Evolutionary conservation across 1,140 invertebrate species (phyloP), one percentile per base, ranked within the genome.

Genomic region (Gonioctena quinquepunctata): DNA sequence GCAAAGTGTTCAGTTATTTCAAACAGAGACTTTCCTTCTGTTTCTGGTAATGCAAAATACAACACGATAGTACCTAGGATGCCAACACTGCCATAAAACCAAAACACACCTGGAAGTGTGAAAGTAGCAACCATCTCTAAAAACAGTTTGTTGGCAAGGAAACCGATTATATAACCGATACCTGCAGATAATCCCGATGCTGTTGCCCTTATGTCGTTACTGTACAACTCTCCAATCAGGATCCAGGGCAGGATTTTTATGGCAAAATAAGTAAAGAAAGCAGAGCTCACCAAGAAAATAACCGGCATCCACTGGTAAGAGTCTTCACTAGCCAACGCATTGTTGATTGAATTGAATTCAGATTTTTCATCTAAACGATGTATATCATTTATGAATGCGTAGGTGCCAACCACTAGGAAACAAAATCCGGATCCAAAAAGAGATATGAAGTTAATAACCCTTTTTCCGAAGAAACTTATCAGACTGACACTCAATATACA

Each of bases 11-110:
- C 88, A 70, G 89, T 87, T 13, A 89, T 89, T 82, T 96, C 93
- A 71, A 89, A 87, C 2, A 96, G 82, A 0, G 90, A 90, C 78
- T 91, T 90, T 0, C 92, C 92, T 82, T 96, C 95, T 0, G 95
- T 97, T 85, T 97, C 94, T 1, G 93, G 93, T 50, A 88, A 71
- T 3, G 84, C 79, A 54, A 87, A 87, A 70, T 88, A 89, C 1
- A 90, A 75, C 1, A 85, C 76, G 2, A 87, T 60, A 5, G 88
- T 81, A 2, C 91, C 90, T 2, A 89, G 61, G 61, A 95, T 88
- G 33, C 92, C 84, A 69, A 90, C 86, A 16, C 22, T 21, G 22
- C 71, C 89, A 77, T 93, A 88, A 50, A 92, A 86, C 25, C 89
- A 86, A 74, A 92, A 92, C 0, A 89, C 90, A 2, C 91, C 91